phyloP scores from a whole-genome alignment of 2,888 invertebrate genomes.

The Bhutanitis thaidina region DNA sequence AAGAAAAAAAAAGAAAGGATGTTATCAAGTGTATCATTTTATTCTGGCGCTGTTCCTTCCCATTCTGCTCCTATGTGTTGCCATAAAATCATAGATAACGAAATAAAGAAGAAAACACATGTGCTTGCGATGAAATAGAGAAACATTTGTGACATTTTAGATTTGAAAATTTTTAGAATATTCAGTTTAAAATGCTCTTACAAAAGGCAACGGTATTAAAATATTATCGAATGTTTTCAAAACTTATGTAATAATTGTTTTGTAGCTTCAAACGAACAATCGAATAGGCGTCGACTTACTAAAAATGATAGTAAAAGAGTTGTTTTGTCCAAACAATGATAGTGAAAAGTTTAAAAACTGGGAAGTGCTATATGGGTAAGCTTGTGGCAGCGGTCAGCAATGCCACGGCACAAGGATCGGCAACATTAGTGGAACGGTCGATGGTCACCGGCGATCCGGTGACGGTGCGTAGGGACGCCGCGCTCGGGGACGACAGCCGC shows the following conservation, averaged over 20 bases:
- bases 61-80: not conserved
- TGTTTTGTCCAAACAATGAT: too few relatives aligned
- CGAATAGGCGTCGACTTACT: too few relatives aligned
- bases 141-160: constrained; percentile 34
- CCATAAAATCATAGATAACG: constrained; percentile 25
- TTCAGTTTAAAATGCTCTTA: too few relatives aligned
- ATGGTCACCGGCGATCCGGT: constrained; percentile 61
- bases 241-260: too few relatives aligned
- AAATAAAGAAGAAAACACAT: constrained; percentile 28
- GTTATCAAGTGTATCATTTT: too few relatives aligned
- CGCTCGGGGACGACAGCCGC: constrained; percentile 32
- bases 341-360: too few relatives aligned
- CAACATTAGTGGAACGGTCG: constrained; percentile 62
- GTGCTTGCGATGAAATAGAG: constrained; percentile 30
- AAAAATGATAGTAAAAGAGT: too few relatives aligned
- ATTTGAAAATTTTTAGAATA: too few relatives aligned
- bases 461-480: constrained; percentile 48
- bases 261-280: too few relatives aligned
- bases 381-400: constrained; percentile 36
- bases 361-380: not conserved
- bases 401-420: constrained; percentile 42
- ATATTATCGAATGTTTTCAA: too few relatives aligned
- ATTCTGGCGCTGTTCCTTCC: not conserved
- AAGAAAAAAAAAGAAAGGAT: too few relatives aligned
- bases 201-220: too few relatives aligned